phyloP scores from a whole-genome alignment of 1,140 invertebrate genomes.

The Ectropis grisescens region DNA sequence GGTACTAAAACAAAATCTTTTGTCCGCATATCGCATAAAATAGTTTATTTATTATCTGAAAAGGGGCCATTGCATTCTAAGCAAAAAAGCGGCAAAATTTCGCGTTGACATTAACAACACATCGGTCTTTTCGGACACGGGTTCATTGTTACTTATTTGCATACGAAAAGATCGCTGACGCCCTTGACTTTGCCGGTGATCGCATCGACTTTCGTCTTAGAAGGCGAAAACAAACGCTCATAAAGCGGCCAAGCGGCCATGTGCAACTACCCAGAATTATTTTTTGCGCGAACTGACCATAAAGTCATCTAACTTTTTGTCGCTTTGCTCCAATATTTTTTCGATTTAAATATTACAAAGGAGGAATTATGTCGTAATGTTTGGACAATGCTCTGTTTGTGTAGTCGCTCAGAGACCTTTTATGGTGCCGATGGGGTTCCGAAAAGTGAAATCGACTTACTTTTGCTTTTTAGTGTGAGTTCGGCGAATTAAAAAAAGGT shows the following conservation, averaged over 20 bases:
- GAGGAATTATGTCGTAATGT: slow-evolving; percentile 27
- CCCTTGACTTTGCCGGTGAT: slow-evolving; percentile 31
- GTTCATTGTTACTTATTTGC: slow-evolving; percentile 49
- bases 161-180: slow-evolving; percentile 47
- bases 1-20: slow-evolving; percentile 11
- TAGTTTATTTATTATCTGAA: slow-evolving; percentile 13
- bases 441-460: neutral
- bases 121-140: slow-evolving; percentile 23
- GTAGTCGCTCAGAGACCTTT: slow-evolving; percentile 9
- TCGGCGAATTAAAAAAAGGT: no score
- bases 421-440: slow-evolving; percentile 10
- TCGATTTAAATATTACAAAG: slow-evolving; percentile 21
- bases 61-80: slow-evolving; percentile 10
- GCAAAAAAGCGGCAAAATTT: slow-evolving; percentile 9
- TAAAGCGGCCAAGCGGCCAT: no score
- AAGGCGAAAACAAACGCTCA: slow-evolving; percentile 29
- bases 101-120: slow-evolving; percentile 31
- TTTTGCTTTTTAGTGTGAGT: no score
- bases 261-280: slow-evolving; percentile 29
- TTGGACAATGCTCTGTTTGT: slow-evolving; percentile 36
- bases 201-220: slow-evolving; percentile 34
- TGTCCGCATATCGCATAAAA: slow-evolving; percentile 10
- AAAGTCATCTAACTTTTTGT: slow-evolving; percentile 37
- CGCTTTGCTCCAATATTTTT: slow-evolving; percentile 31
- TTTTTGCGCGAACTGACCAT: slow-evolving; percentile 42